Base-by-base conservation (phyloP, 2,888 invertebrate species). In the Parnassius smintheus region DNA sequence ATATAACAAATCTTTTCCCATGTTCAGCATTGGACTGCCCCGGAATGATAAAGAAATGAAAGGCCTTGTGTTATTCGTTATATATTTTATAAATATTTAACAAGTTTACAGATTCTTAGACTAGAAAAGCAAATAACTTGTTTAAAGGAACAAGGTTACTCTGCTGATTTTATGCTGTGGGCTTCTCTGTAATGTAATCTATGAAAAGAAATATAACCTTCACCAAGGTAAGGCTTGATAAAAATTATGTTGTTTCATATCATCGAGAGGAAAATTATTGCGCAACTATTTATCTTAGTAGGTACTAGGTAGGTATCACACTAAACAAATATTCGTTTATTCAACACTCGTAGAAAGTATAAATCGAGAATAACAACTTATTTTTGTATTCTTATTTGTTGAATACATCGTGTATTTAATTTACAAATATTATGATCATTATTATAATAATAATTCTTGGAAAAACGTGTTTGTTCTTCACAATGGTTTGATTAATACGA, bases 51-150 rank as follows among this genome's bases (percentile, higher is more conserved):
- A 35, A 7, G 35, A 35, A 35, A 46, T 11, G 41, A 56, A 61
- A 62, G 59, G 25, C 56, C 59, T 42, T 25, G 53, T 12, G 18
- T 52, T 59, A 56, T 55, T 56, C 51, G 50, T 62, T 53, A 54
- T 66, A 64, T 71, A 69, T 69, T 68, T 68, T 52, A 70, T 68
- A 69, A 67, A 71, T 71, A 71, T 65, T 62, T 65, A 64, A 68
- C 58, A 64, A 63, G 50, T 62, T 66, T 67, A 69, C 70, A 76
- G 75, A 75, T 76, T 74, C 76, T 75, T 76, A 76, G 75, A 77
- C 76, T 76, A 76, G 75, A 74, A 71, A 70, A 68, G 69, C 66
- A 68, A 65, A 59, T 59, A 56, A 51, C 41, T 51, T 56, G 8
- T 52, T 41, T 46, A 59, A 25, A 41, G 56, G 35, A 48, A 41